phyloP scores from a whole-genome alignment of 2,113 vertebrate species.

The Pedetes capensis region DNA sequence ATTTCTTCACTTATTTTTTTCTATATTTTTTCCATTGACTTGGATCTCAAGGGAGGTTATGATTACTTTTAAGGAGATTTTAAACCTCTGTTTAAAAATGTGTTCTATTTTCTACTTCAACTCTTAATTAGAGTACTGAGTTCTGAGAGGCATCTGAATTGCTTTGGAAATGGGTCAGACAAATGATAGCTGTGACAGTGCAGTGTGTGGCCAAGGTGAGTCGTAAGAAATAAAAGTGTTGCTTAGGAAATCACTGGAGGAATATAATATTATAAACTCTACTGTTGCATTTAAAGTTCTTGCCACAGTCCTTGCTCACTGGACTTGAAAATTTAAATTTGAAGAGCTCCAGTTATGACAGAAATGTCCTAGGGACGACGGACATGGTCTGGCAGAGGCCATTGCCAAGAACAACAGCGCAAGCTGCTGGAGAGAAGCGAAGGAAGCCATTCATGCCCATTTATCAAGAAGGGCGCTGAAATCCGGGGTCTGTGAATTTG shows the following conservation, averaged over 20 bases:
- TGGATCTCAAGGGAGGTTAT: background rate
- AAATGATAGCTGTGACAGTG: background rate
- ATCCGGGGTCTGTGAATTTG: slow-evolving; percentile 28
- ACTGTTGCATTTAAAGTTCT: slow-evolving; percentile 38
- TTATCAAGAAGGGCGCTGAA: slow-evolving; percentile 20
- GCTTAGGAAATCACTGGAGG: slow-evolving; percentile 30
- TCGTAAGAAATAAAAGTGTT: background rate
- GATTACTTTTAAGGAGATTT: slow-evolving; percentile 25
- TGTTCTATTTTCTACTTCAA: slow-evolving; percentile 40
- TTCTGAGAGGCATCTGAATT: background rate
- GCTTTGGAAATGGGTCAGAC: slow-evolving; percentile 21
- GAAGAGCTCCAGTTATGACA: slow-evolving; percentile 19
- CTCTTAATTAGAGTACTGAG: background rate
- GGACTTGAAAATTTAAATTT: slow-evolving; percentile 49
- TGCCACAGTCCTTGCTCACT: background rate
- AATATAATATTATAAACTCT: slow-evolving; percentile 9
- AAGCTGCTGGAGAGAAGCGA: background rate
- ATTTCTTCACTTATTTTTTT: background rate
- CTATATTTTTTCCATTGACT: background rate
- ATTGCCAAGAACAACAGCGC: background rate
- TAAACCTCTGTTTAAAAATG: slow-evolving; percentile 29
- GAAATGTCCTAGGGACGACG: background rate
- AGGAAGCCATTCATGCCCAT: background rate
- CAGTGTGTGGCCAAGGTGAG: slow-evolving; percentile 15
- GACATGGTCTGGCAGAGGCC: background rate